A percentile compares a stretch with the other conserved stretches of the same genome.
These are phyloP conservation scores for Cephonodes hylas DNA, from an alignment of 2,888 invertebrate genomes.

Conservation along the genomic window DNA sequence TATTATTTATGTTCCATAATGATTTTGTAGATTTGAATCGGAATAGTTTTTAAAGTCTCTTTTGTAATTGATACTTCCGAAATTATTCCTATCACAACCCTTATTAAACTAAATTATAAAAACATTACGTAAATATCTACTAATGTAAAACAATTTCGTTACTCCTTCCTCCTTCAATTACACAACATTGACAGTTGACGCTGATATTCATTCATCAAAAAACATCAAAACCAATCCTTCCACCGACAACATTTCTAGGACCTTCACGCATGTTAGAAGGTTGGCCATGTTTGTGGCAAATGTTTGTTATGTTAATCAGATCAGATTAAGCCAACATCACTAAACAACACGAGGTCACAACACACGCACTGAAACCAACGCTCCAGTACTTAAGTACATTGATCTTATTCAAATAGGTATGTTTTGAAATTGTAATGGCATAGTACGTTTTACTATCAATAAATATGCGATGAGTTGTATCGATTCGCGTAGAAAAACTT, in stretches of 20 bases:
- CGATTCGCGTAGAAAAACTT: neutral
- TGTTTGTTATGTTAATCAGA: slow-evolving; percentile 22
- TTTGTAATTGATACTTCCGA: too few relatives aligned
- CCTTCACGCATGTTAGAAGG: neutral
- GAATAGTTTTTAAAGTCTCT: too few relatives aligned
- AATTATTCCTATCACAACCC: too few relatives aligned
- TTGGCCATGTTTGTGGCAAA: slow-evolving; percentile 14
- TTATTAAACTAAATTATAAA: too few relatives aligned
- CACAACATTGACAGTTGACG: too few relatives aligned
- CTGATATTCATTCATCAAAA: too few relatives aligned
- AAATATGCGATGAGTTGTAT: neutral
- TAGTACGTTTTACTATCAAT: neutral
- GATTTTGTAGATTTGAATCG: too few relatives aligned
- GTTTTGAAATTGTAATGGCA: neutral
- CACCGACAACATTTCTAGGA: neutral
- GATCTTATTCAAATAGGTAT: neutral
- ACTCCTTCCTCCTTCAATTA: too few relatives aligned
- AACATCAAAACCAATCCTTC: too few relatives aligned
- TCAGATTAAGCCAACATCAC: slow-evolving; percentile 18
- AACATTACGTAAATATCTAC: too few relatives aligned
- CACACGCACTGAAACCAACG: neutral
- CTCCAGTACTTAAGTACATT: neutral
- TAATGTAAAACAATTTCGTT: too few relatives aligned
- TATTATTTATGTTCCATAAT: too few relatives aligned
- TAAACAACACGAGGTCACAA: slow-evolving; percentile 19